Conservation (phyloP, 2,797 vertebrate genomes). For the Typhlichthys subterraneus region DNA sequence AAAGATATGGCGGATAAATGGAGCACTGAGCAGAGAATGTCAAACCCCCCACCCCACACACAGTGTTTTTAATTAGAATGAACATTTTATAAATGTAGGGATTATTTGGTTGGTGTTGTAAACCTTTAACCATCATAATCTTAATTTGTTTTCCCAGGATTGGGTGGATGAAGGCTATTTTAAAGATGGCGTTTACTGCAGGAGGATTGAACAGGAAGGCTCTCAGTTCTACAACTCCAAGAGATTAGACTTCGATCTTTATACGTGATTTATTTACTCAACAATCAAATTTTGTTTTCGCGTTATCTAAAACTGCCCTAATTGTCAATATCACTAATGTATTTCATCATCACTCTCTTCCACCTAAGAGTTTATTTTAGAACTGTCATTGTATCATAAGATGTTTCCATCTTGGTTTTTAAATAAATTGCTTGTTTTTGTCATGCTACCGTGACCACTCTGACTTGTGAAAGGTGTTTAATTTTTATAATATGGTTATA, state of each 20-base stretch:
- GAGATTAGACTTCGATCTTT: slow-evolving; percentile 90
- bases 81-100: no score
- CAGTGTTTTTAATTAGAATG: no score
- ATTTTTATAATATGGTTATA: no score
- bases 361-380: neutral
- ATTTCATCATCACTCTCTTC: slow-evolving; percentile 10
- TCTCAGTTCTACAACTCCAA: slow-evolving; percentile 91
- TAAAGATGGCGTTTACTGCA: slow-evolving; percentile 87
- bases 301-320: neutral
- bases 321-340: slow-evolving; percentile 4
- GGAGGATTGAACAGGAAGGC: slow-evolving; percentile 80
- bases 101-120: no score
- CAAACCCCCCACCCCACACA: no score
- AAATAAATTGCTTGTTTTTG: slow-evolving; percentile 60
- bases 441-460: neutral
- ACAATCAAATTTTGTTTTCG: neutral
- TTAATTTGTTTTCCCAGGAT: slow-evolving; percentile 70
- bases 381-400: no score
- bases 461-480: no score
- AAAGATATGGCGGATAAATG: no score
- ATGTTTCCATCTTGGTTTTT: slow-evolving; percentile 39
- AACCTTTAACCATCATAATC: slow-evolving; percentile 6
- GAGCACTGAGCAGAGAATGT: no score
- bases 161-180: slow-evolving; percentile 93
- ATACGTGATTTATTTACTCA: slow-evolving; percentile 72